These are phyloP conservation scores for Gracilinanus agilis DNA, from an alignment of 2,113 vertebrate species.

Conservation along the genomic window DNA sequence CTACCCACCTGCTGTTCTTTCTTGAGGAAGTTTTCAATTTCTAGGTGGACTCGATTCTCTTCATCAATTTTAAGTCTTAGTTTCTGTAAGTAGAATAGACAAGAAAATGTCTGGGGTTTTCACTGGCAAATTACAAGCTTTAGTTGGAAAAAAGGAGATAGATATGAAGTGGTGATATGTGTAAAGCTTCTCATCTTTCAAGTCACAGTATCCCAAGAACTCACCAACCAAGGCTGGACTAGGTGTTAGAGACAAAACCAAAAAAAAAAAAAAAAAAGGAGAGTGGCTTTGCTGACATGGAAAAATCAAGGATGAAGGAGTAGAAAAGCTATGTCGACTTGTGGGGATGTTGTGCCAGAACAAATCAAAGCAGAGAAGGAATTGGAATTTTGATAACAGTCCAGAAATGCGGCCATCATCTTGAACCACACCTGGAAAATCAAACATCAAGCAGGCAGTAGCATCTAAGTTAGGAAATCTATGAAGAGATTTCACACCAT, in stretches of 20 bases:
- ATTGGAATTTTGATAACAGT: neutral
- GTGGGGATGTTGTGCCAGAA: neutral
- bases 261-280: neutral
- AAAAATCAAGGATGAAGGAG: neutral
- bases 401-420: neutral
- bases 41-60: conserved; percentile 84
- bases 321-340: neutral
- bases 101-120: neutral
- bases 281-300: neutral
- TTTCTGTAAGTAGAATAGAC: conserved; percentile 79
- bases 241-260: neutral
- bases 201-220: neutral
- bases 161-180: neutral
- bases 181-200: neutral
- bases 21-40: conserved; percentile 87
- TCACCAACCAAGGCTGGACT: accelerated
- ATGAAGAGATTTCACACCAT: neutral
- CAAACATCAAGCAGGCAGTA: neutral
- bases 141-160: neutral
- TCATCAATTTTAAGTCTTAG: conserved; percentile 83
- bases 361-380: neutral
- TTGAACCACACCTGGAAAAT: neutral
- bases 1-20: conserved; percentile 83
- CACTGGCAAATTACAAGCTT: neutral
- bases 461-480: neutral